phyloP scores from a whole-genome alignment of 1,140 invertebrate genomes.

The Atta colombica region DNA sequence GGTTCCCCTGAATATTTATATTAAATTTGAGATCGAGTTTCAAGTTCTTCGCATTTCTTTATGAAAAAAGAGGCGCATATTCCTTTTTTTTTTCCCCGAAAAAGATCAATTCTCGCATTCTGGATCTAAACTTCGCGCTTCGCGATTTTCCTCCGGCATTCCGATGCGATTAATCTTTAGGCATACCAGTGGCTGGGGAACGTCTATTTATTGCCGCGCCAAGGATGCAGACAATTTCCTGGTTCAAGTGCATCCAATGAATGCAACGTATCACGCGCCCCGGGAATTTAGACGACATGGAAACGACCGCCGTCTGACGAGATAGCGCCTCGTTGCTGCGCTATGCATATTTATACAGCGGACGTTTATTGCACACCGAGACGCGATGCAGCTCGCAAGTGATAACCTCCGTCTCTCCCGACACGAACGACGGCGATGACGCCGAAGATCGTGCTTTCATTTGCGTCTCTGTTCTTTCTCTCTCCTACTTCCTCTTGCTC shows the following conservation, averaged over 20 bases:
- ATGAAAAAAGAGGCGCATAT: not conserved
- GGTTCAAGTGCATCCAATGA: constrained; percentile 70
- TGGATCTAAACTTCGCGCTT: not conserved
- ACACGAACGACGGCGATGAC: constrained; percentile 2
- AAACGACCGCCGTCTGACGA: constrained; percentile 44
- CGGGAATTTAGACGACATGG: constrained; percentile 57
- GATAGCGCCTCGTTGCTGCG: constrained; percentile 13
- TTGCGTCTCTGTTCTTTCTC: not conserved
- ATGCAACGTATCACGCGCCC: constrained; percentile 48
- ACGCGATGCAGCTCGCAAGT: constrained; percentile 58
- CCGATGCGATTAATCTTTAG: constrained; percentile 42
- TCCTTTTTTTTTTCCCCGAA: not conserved
- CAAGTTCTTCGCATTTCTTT: not conserved
- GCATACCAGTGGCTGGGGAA: constrained; percentile 16
- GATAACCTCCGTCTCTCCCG: constrained; percentile 55
- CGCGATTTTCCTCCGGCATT: not conserved
- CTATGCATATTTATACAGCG: constrained; percentile 62
- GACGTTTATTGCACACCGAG: constrained; percentile 66
- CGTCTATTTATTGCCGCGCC: constrained; percentile 58
- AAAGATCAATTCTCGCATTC: not conserved
- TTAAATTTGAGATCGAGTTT: not conserved
- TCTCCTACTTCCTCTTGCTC: not conserved
- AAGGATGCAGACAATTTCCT: constrained; percentile 64
- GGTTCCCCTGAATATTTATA: not conserved
- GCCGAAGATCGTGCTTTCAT: constrained; percentile 5